Evolutionary conservation across 2,888 invertebrate species (phyloP), one percentile per base, ranked within the genome.

Genomic region (Acholoe squamosa): DNA sequence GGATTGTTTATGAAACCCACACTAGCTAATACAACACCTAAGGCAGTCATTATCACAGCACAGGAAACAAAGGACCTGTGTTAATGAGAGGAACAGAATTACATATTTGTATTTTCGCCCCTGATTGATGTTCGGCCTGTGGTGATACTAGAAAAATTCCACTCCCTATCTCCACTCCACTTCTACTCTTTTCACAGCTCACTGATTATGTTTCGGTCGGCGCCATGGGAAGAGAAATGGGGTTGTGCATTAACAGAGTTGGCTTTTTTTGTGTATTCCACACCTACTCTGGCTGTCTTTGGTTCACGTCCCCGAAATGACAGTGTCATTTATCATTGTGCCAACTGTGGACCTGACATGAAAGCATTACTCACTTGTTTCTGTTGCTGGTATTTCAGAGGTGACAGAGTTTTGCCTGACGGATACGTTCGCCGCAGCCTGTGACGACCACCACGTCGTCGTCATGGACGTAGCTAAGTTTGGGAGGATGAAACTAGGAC

Each of bases 371-470:
- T 80, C 80, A 80, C 71, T 71, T 71, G 31, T 25, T 14, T 71
- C 28, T 71, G 31, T 25, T 14, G 19, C 28, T 71, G 71, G 71
- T 71, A 28, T 84, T 84, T 86, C 86, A 86, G 86, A 86, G 5
- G 90, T 77, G 56, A 84, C 71, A 34, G 90, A 90, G 25, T 90
- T 54, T 56, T 90, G 90, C 56, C 52, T 90, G 54, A 90, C 90
- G 52, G 90, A 90, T 43, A 80, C 76, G 22, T 90, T 90, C 84
- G 77, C 76, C 10, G 77, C 80, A 1, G 80, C 71, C n/a, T 90
- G 90, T 52, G 54, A 90, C 51, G 54, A 51, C 25, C n/a, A 80
- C 84, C 52, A 80, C 43, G 90, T 90, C 14, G 77, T 90, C 52
- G 77, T 90, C 54, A 52, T 90, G 54, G 54, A 90, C 90, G 54